Conservation (phyloP, 2,888 invertebrate species). For the Cataglyphis livida region DNA sequence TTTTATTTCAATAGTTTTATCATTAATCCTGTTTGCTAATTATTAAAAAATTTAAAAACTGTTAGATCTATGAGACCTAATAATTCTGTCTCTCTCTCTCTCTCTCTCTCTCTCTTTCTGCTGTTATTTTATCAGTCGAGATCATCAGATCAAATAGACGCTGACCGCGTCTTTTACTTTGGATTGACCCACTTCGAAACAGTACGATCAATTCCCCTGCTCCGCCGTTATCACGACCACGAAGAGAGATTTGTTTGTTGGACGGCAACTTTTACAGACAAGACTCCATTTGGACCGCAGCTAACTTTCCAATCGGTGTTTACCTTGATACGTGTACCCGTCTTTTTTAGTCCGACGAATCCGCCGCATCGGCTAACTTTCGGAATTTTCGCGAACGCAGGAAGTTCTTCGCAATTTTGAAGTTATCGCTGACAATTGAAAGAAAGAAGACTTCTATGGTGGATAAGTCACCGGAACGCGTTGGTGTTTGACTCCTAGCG, state of each 20-base stretch:
- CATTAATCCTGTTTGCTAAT: neutral
- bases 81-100: neutral
- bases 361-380: conserved; percentile 59
- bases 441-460: conserved; percentile 38
- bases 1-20: neutral
- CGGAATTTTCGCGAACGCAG: conserved; percentile 57
- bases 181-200: conserved; percentile 76
- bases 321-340: conserved; percentile 76
- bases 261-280: conserved; percentile 76
- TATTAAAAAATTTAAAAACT: conserved; percentile 1
- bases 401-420: conserved; percentile 61
- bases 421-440: conserved; percentile 54
- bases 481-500: conserved; percentile 13
- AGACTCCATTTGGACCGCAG: conserved; percentile 74
- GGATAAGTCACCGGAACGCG: conserved; percentile 44
- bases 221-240: conserved; percentile 52
- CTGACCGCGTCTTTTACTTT: conserved; percentile 47
- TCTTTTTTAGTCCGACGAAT: conserved; percentile 37
- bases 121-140: conserved; percentile 4
- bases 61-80: neutral
- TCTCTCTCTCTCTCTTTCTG: neutral
- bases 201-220: conserved; percentile 54
- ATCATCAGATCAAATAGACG: conserved; percentile 49
- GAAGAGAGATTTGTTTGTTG: conserved; percentile 75
- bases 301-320: conserved; percentile 81